phyloP scores from a whole-genome alignment of 2,888 invertebrate species.

The Heliconius aoede region DNA sequence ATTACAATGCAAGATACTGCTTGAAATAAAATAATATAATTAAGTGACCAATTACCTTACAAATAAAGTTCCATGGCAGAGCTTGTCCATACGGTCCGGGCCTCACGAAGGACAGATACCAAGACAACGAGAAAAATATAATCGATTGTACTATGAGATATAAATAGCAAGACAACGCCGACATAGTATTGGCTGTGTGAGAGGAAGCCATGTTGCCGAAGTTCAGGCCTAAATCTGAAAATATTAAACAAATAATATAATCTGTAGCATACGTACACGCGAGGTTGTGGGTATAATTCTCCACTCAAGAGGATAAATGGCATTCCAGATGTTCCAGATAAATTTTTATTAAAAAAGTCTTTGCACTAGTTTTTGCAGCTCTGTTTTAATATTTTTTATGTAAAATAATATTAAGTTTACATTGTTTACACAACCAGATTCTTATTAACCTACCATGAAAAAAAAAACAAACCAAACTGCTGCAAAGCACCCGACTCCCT shows the following conservation, averaged over 20 bases:
- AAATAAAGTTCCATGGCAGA: constrained; percentile 85
- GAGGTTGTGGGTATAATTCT: too few relatives aligned
- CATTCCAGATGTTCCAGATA: too few relatives aligned
- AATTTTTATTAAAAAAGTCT: too few relatives aligned
- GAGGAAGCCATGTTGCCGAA: constrained; percentile 50
- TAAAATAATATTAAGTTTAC: too few relatives aligned
- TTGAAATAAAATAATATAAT: too few relatives aligned
- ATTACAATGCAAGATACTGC: too few relatives aligned
- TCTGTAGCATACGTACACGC: too few relatives aligned
- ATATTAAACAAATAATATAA: background rate
- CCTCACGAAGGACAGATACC: constrained; percentile 60
- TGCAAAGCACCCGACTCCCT: constrained; percentile 56
- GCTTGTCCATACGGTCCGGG: constrained; percentile 89
- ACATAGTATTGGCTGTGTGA: constrained; percentile 39
- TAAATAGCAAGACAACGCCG: constrained; percentile 46
- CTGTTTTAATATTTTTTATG: too few relatives aligned
- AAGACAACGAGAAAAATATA: constrained; percentile 67
- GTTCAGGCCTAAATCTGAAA: constrained; percentile 53
- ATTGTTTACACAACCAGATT: background rate
- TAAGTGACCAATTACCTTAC: constrained; percentile 83
- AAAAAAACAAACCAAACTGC: constrained; percentile 33
- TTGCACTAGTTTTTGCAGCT: too few relatives aligned
- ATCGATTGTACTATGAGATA: constrained; percentile 67
- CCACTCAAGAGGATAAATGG: too few relatives aligned
- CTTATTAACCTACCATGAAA: background rate